Base-by-base conservation (phyloP, 1,140 invertebrate species). In the Leptoteleia sp. region DNA sequence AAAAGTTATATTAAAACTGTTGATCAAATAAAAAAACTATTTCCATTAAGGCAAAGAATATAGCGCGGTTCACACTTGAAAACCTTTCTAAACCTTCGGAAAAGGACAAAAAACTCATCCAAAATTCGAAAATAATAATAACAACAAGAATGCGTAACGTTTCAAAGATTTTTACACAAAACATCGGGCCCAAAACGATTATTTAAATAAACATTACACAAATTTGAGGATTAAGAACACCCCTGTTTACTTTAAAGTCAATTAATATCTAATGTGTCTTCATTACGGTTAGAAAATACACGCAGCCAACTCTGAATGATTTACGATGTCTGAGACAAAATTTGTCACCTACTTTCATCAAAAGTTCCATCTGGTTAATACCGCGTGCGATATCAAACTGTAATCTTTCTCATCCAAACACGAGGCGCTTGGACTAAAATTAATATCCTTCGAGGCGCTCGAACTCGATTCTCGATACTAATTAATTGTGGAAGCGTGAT, bases 301-400 rank as follows among this genome's bases (percentile, higher is more conserved):
- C 31, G 15, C 43, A 16, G 43, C 8, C 27, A 35, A 38, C 55
- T 54, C n/a, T 11, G 37, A 54, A 54, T 70, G 65, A 70, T 70
- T 70, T 70, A 70, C 65, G 65, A 70, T 70, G 65, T 57, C 52
- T 67, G 62, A 67, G 62, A 67, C 50, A 55, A 67, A 67, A 67
- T 67, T 67, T 67, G 62, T 67, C 62, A 67, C 38, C 48, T 22
- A 27, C 50, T 67, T 67, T 67, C 62, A 55, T 67, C 62, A 15
- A 15, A 35, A 43, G 17, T 67, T 55, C 59, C n/a, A n/a, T n/a
- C 45, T 55, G 40, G 40, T 35, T 67, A 45, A 55, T 45, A 45
- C 48, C 15, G 37, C n/a, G 48, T 11, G 31, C 38, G 38, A 68
- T 57, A 68, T 68, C 50, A 68, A 68, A 57, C 27, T 57, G 64